Evolutionary conservation across 2,113 vertebrate species (phyloP).

Genomic region (Erythrolamprus reginae): DNA sequence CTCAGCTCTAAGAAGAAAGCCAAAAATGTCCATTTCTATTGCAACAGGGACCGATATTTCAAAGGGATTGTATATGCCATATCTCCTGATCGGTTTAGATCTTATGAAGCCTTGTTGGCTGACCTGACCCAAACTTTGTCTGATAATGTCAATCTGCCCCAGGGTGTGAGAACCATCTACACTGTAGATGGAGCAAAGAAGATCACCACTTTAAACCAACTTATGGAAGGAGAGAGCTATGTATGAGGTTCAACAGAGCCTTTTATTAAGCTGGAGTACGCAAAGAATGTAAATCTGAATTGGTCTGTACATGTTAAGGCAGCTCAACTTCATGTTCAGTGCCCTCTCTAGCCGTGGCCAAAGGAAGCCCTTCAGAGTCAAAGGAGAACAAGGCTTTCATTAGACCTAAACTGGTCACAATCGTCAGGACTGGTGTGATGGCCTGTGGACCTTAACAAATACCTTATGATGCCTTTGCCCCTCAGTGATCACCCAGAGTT

Average conservation of each 20-base stretch:
- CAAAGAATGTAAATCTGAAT: constrained; percentile 97
- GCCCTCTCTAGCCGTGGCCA: constrained; percentile 79
- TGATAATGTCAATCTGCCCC: constrained; percentile 95
- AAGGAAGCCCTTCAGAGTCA: constrained; percentile 73
- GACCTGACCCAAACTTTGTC: constrained; percentile 94
- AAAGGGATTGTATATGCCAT: constrained; percentile 97
- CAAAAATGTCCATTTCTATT: constrained; percentile 97
- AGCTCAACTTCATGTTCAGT: constrained; percentile 70
- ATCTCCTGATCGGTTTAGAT: constrained; percentile 90
- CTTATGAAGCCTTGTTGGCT: constrained; percentile 91
- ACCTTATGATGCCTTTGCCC: no score
- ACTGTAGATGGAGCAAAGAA: constrained; percentile 84
- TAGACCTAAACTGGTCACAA: constrained; percentile 93
- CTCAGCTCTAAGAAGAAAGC: constrained; percentile 95
- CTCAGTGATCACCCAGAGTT: no score
- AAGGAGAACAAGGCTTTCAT: constrained; percentile 94
- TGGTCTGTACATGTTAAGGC: constrained; percentile 89
- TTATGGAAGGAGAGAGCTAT: constrained; percentile 96
- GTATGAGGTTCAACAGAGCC: constrained; percentile 95
- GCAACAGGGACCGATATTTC: constrained; percentile 97
- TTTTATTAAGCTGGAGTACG: constrained; percentile 94
- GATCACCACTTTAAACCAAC: constrained; percentile 87
- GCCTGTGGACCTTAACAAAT: no score
- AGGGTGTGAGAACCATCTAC: constrained; percentile 94
- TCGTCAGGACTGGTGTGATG: constrained; percentile 93